Conservation (phyloP, 2,113 vertebrate species). For the Menidia beryllina region DNA sequence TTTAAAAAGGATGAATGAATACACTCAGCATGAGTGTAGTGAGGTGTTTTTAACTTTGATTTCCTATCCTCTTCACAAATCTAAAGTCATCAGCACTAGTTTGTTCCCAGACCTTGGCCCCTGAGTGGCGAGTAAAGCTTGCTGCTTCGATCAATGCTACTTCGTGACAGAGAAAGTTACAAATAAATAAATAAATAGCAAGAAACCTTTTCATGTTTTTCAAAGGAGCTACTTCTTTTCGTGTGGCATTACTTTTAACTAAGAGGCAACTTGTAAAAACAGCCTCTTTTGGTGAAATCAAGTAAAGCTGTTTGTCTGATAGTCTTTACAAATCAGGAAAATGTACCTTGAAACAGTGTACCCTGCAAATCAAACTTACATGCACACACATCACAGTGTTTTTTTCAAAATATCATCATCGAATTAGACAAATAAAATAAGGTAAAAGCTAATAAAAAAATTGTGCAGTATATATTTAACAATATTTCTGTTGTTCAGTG, state of each 20-base stretch:
- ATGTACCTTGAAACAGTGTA: too few species aligned
- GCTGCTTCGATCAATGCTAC: slow-evolving; percentile 25
- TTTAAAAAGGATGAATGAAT: slow-evolving; percentile 18
- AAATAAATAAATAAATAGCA: slow-evolving; percentile 8
- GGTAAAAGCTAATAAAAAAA: too few species aligned
- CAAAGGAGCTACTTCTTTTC: slow-evolving; percentile 43
- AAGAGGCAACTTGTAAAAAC: slow-evolving; percentile 12
- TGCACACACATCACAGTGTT: too few species aligned
- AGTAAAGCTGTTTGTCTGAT: slow-evolving; percentile 20
- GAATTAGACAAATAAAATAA: too few species aligned
- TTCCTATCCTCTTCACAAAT: slow-evolving; percentile 22
- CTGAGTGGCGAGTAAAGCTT: slow-evolving; percentile 25
- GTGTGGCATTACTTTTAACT: slow-evolving; percentile 42
- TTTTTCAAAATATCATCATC: too few species aligned
- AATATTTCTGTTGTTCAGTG: too few species aligned
- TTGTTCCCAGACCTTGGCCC: slow-evolving; percentile 24
- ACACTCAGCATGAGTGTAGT: background rate
- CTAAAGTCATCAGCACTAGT: slow-evolving; percentile 30
- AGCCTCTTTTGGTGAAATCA: slow-evolving; percentile 26
- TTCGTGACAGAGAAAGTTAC: slow-evolving; percentile 23
- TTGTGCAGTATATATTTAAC: too few species aligned
- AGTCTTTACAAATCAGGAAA: slow-evolving; percentile 27
- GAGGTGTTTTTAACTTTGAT: background rate
- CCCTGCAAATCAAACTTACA: too few species aligned
- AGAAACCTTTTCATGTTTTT: slow-evolving; percentile 20